Conservation (phyloP, 2,113 vertebrate genomes). For the Chaetops frenatus region DNA sequence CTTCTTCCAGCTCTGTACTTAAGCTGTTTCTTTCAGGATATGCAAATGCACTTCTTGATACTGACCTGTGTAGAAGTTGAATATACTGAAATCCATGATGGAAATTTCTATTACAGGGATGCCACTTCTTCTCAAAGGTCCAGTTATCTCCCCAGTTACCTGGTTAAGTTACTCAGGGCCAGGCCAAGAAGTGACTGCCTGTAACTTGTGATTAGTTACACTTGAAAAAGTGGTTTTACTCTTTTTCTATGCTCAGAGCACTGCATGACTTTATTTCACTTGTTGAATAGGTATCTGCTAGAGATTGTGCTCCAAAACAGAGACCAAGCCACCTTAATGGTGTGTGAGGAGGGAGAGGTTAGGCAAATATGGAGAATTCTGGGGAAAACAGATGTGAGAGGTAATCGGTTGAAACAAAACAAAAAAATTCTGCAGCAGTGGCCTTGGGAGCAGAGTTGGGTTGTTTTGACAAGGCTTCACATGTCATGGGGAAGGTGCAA, state of each 20-base stretch:
- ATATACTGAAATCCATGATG: neutral
- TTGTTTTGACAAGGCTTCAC: neutral
- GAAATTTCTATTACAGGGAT: neutral
- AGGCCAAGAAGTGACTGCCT: neutral
- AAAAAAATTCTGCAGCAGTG: neutral
- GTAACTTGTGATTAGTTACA: neutral
- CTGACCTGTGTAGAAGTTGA: neutral
- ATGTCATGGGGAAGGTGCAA: neutral
- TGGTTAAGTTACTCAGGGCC: neutral
- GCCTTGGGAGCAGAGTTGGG: neutral
- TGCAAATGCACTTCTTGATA: neutral
- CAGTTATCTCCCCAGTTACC: neutral
- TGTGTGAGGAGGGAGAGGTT: neutral
- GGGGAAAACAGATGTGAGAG: neutral
- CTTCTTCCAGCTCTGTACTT: neutral
- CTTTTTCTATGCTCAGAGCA: neutral
- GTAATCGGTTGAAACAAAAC: neutral
- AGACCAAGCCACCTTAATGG: neutral
- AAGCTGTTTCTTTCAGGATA: conserved; percentile 3
- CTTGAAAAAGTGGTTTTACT: neutral
- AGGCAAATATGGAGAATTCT: neutral
- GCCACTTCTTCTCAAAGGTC: neutral
- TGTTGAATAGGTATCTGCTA: neutral
- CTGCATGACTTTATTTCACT: neutral
- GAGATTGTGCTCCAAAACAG: neutral